Evolutionary conservation across 1,140 invertebrate genomes (phyloP).

Genomic region (Reticulitermes speratus): DNA sequence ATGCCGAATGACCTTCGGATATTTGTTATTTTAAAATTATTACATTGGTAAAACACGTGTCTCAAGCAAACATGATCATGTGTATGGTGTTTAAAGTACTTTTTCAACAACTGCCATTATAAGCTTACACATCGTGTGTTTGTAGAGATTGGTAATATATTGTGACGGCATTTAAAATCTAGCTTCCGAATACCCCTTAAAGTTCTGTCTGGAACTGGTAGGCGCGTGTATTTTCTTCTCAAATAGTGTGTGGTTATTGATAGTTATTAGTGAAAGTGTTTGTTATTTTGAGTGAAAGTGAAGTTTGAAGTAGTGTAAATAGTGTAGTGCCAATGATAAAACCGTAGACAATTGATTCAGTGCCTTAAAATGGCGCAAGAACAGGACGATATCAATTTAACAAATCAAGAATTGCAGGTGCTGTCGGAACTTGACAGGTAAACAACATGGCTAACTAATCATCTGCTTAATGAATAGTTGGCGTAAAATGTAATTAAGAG

Average conservation of each 20-base stretch:
- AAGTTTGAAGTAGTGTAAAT: slow-evolving; percentile 6
- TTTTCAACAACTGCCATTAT: no score
- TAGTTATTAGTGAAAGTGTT: slow-evolving; percentile 25
- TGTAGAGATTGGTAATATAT: not conserved
- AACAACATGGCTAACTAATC: slow-evolving; percentile 34
- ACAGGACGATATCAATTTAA: slow-evolving; percentile 55
- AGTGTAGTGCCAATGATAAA: slow-evolving; percentile 24
- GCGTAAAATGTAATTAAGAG: not conserved
- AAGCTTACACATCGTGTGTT: not conserved
- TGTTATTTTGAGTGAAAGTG: slow-evolving; percentile 32
- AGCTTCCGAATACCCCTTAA: not conserved
- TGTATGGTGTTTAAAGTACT: not conserved
- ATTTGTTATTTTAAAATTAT: not conserved
- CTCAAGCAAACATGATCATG: not conserved
- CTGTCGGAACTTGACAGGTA: slow-evolving; percentile 85
- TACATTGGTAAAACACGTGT: not conserved
- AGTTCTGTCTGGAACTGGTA: not conserved
- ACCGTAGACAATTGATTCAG: not conserved
- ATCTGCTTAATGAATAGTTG: not conserved
- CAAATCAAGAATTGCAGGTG: slow-evolving; percentile 75
- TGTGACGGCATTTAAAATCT: not conserved
- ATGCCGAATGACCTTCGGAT: not conserved
- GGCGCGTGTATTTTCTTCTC: slow-evolving; percentile 9
- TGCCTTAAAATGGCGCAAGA: slow-evolving; percentile 40
- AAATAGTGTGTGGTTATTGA: slow-evolving; percentile 19